Evolutionary conservation across 1,140 invertebrate genomes (phyloP), one percentile per base, ranked within the genome.

Genomic region (Drosophila kurseongensis): DNA sequence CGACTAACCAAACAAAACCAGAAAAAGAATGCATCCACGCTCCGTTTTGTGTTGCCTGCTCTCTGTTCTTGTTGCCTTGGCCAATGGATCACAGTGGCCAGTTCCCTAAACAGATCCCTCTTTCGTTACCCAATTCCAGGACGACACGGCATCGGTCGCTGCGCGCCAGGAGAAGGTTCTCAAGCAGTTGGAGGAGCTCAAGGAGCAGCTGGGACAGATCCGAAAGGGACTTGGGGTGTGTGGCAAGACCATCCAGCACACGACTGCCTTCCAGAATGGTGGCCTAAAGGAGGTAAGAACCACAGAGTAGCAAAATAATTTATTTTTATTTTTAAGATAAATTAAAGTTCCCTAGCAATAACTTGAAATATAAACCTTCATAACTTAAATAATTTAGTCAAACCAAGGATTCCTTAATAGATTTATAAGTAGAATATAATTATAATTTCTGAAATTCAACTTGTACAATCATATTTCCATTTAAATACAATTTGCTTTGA

Each of bases 121-220:
- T 60, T 47, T 38, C n/a, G 8, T 55, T 48, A 40, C 13, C 38
- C 23, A n/a, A 41, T 74, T 88, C 51, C 48, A 66, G 16, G 73
- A 80, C 50, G 76, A 80, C 9, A 83, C 84, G 27, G 40, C 68
- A 48, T 72, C 63, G 7, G 79, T 92, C 42, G 52, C 72, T 18
- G 32, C 68, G 8, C 79, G 91, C 0, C 91, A 92, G 40, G 82
- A 90, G 4, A 85, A 81, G 57, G 80, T 92, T 8, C 44, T 92
- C 18, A 57, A 85, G 35, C 91, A 92, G 55, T 60, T 92, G 23
- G 67, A 92, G n/a, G 90, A 91, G 12, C 72, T 92, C 0, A 91
- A 91, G 51, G 57, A 62, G 10, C 91, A 91, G 52, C 40, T 92
- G 60, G 59, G 73, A 6, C 59, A 80, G 29, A 92, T 92, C 29